A percentile compares a stretch with the other conserved stretches of the same genome.
Evolutionary conservation across 2,888 invertebrate genomes (phyloP).

Genomic region (Trichogramma evanescens): DNA sequence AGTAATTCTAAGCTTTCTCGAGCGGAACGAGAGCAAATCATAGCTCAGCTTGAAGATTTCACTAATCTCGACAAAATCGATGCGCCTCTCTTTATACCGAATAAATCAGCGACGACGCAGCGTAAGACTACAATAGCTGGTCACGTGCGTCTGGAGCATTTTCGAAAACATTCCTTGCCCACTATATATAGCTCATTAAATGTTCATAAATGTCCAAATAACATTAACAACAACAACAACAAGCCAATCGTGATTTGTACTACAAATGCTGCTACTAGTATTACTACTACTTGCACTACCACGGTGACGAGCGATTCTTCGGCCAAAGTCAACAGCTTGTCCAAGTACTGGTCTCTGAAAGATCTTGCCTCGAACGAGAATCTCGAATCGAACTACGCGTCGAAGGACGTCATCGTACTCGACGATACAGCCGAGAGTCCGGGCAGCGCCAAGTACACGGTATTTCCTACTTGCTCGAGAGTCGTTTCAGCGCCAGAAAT

Average conservation of each 20-base stretch:
- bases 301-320: conserved; percentile 19
- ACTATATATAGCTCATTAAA: conserved; percentile 30
- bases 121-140: conserved; percentile 19
- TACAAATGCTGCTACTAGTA: not conserved
- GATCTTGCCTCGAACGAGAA: conserved; percentile 32
- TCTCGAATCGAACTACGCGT: conserved; percentile 21
- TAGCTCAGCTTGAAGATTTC: conserved; percentile 41
- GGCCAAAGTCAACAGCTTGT: conserved; percentile 32
- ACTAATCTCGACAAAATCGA: conserved; percentile 38
- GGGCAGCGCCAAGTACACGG: conserved; percentile 25
- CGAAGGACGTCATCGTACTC: conserved; percentile 13
- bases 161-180: conserved; percentile 34
- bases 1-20: conserved; percentile 33
- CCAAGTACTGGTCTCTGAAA: conserved; percentile 40
- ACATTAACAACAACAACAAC: no score
- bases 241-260: not conserved
- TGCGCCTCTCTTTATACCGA: conserved; percentile 35
- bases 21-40: conserved; percentile 37
- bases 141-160: conserved; percentile 31
- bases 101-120: conserved; percentile 20
- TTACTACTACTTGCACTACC: conserved; percentile 17
- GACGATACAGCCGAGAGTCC: conserved; percentile 3
- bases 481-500: conserved; percentile 37
- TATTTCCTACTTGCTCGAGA: conserved; percentile 33
- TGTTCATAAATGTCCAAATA: conserved; percentile 9